phyloP scores from a whole-genome alignment of 2,113 vertebrate species.

The Pitta sordida region DNA sequence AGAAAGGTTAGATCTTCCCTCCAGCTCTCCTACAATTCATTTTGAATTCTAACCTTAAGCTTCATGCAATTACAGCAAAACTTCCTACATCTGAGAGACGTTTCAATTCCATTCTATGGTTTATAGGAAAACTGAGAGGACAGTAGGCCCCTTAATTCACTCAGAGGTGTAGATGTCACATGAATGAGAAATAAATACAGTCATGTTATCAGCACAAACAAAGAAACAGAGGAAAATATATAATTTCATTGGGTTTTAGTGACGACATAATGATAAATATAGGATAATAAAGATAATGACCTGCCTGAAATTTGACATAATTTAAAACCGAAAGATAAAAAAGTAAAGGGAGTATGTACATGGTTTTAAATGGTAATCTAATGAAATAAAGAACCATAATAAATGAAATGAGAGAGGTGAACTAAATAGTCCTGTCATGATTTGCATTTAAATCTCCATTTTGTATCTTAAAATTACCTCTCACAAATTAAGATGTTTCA shows the following conservation, averaged over 20 bases:
- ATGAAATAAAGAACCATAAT: background rate
- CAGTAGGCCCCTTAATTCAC: background rate
- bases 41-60: background rate
- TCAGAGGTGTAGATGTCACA: background rate
- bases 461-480: background rate
- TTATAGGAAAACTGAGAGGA: background rate
- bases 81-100: background rate
- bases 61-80: background rate
- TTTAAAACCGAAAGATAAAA: background rate
- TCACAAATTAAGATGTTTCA: background rate
- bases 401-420: background rate
- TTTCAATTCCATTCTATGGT: background rate
- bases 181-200: background rate
- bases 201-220: background rate
- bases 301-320: background rate
- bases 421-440: background rate
- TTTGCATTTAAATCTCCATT: background rate
- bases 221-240: background rate
- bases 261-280: background rate
- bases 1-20: background rate
- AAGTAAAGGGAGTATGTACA: background rate
- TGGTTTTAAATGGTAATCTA: background rate
- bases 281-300: background rate
- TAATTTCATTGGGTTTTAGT: background rate
- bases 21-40: background rate